These are phyloP conservation scores for Oostethus manadensis DNA, from an alignment of 2,113 vertebrate species.

Conservation along the genomic window DNA sequence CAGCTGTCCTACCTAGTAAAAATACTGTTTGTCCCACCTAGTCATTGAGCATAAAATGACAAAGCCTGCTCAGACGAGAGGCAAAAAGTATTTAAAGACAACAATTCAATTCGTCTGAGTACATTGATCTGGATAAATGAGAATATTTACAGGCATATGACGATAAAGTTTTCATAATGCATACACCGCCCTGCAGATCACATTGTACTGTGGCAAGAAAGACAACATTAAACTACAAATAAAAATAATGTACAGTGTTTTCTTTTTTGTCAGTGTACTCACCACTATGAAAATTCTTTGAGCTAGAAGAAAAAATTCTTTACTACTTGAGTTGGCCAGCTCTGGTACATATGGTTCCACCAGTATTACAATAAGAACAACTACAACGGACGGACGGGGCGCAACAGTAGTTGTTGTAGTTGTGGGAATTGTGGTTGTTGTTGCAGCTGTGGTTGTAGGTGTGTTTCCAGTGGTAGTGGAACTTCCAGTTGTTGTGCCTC, in stretches of 20 bases:
- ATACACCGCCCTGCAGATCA: accelerated
- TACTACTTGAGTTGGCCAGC: neutral
- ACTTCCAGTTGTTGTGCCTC: too few species aligned
- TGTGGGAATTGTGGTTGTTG: neutral
- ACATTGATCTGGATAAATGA: too few species aligned
- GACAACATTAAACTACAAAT: neutral
- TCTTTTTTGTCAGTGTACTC: neutral
- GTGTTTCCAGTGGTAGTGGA: neutral
- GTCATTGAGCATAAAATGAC: too few species aligned
- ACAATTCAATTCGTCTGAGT: too few species aligned
- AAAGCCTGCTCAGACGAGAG: too few species aligned
- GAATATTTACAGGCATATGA: too few species aligned
- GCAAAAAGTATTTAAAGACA: too few species aligned
- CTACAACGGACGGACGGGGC: neutral
- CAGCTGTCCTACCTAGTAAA: too few species aligned
- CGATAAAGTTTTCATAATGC: too few species aligned
- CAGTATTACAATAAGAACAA: neutral
- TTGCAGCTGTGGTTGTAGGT: neutral
- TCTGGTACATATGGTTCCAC: neutral
- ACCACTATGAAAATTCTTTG: neutral
- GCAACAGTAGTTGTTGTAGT: accelerated
- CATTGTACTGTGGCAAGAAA: conserved; percentile 7
- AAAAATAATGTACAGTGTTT: too few species aligned
- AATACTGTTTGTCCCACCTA: too few species aligned
- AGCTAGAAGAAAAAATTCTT: neutral